These are phyloP conservation scores for Napeogenes inachia DNA, from an alignment of 2,888 invertebrate species.

Conservation along the genomic window DNA sequence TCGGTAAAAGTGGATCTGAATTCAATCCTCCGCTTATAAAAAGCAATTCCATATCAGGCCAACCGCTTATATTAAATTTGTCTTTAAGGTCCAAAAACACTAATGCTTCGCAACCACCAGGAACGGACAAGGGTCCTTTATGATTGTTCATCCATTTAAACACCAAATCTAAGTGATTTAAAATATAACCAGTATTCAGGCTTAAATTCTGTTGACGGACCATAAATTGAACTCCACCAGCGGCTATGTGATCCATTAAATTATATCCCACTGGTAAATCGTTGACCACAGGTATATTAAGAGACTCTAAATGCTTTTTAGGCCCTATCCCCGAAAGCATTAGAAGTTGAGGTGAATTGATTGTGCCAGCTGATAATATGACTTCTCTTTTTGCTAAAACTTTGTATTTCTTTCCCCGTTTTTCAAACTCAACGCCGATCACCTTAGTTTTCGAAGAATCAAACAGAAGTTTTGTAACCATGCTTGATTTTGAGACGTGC, in stretches of 20 bases:
- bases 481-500: constrained; percentile 77
- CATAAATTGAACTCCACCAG: constrained; percentile 79
- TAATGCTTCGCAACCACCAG: constrained; percentile 82
- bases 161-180: constrained; percentile 60
- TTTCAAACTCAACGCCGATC: constrained; percentile 78
- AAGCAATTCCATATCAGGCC: constrained; percentile 81
- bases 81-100: constrained; percentile 80
- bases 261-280: constrained; percentile 82
- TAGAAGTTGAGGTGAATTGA: constrained; percentile 86
- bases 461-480: constrained; percentile 78
- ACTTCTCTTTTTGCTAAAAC: constrained; percentile 83
- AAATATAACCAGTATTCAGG: constrained; percentile 54
- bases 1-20: constrained; percentile 61
- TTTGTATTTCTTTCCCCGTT: constrained; percentile 66
- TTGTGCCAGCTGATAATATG: constrained; percentile 85
- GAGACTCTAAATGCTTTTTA: constrained; percentile 72
- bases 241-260: constrained; percentile 83
- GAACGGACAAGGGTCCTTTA: constrained; percentile 78
- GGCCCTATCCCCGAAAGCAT: constrained; percentile 89
- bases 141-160: constrained; percentile 75
- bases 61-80: constrained; percentile 71
- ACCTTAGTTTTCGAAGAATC: constrained; percentile 75
- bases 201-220: constrained; percentile 58
- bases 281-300: constrained; percentile 74
- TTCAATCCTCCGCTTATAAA: constrained; percentile 77